These are phyloP conservation scores for Strigamia transsilvanica DNA, from an alignment of 2,888 invertebrate genomes.

Conservation along the genomic window DNA sequence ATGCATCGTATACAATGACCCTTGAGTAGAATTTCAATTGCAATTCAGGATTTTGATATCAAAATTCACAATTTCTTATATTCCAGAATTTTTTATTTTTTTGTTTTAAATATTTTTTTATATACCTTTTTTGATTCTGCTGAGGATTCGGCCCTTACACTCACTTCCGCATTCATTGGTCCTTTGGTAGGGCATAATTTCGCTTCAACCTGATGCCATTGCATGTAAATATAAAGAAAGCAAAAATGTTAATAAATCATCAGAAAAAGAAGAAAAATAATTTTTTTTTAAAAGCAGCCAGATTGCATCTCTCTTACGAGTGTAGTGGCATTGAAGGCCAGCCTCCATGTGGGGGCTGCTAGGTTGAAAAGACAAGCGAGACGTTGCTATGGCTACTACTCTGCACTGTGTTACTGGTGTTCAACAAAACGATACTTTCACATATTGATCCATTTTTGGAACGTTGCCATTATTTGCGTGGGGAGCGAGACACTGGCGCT, in stretches of 20 bases:
- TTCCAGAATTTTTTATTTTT: not conserved
- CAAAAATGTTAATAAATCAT: not conserved
- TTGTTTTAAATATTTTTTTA: not conserved
- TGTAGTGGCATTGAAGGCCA: constrained; percentile 5
- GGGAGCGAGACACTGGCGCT: not conserved
- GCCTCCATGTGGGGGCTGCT: constrained; percentile 32
- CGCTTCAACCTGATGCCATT: not conserved
- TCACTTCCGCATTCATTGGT: constrained; percentile 17
- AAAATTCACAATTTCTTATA: not conserved
- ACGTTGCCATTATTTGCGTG: constrained; percentile 27
- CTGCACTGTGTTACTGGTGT: constrained; percentile 29
- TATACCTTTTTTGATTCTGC: constrained; percentile 24
- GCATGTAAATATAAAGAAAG: not conserved
- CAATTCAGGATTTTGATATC: not conserved
- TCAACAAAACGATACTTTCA: constrained; percentile 31
- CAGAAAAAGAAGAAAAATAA: not conserved
- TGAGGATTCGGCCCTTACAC: not conserved
- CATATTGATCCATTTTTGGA: constrained; percentile 49
- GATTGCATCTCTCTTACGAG: constrained; percentile 24
- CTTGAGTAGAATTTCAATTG: not conserved
- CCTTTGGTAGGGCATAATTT: constrained; percentile 42
- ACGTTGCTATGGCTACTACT: constrained; percentile 24
- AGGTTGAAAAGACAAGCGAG: constrained; percentile 2
- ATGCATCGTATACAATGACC: constrained; percentile 17
- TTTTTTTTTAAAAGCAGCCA: not conserved